A percentile compares a stretch with the other conserved stretches of the same genome.
phyloP scores from a whole-genome alignment of 2,888 invertebrate genomes.

The Physocephala rufipes region DNA sequence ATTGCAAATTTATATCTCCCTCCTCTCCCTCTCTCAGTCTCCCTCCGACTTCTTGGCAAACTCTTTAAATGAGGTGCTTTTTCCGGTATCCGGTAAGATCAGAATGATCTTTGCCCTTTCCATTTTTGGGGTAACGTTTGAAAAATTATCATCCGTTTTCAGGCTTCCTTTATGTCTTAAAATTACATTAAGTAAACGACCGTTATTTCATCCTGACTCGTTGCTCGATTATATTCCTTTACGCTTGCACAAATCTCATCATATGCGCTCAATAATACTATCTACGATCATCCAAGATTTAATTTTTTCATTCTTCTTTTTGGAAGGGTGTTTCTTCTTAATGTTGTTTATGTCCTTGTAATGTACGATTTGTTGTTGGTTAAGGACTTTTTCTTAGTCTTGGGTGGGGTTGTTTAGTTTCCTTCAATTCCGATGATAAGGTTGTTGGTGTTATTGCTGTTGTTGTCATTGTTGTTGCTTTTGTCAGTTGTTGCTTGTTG shows the following conservation, averaged over 20 bases:
- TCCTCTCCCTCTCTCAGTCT: neutral
- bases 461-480: neutral
- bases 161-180: constrained; percentile 11
- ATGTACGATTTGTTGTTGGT: constrained; percentile 4
- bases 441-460: no score
- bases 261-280: neutral
- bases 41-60: neutral
- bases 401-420: constrained; percentile 24
- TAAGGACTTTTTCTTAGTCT: constrained; percentile 26
- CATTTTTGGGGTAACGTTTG: constrained; percentile 9
- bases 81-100: neutral
- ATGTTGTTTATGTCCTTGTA: neutral
- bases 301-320: no score
- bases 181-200: constrained; percentile 25
- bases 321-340: constrained; percentile 26
- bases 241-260: constrained; percentile 23
- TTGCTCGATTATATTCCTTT: constrained; percentile 14
- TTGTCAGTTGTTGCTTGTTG: constrained; percentile 28
- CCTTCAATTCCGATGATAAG: no score
- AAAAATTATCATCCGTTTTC: constrained; percentile 30
- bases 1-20: constrained; percentile 31
- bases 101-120: neutral
- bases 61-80: constrained; percentile 20
- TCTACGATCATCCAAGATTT: neutral
- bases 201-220: constrained; percentile 25